phyloP scores from a whole-genome alignment of 2,113 vertebrate species.

The Triplophysa dalaica region DNA sequence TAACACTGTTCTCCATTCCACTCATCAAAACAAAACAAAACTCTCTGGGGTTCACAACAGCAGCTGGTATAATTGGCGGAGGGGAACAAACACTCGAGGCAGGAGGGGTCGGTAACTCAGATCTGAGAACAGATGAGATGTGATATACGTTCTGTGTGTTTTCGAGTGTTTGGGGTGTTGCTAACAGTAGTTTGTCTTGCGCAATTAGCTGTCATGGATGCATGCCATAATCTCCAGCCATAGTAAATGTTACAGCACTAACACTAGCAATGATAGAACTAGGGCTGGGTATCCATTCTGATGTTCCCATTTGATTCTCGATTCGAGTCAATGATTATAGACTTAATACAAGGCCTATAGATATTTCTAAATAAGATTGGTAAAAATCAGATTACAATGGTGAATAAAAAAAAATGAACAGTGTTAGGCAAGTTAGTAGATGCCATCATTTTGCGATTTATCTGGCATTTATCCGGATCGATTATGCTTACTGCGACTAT shows the following conservation, averaged over 20 bases:
- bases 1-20: conserved; percentile 18
- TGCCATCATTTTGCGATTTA: too few species aligned
- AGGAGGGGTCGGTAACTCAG: conserved; percentile 2
- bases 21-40: conserved; percentile 30
- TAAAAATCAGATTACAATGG: too few species aligned
- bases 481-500: too few species aligned
- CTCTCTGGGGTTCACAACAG: conserved; percentile 5
- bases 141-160: background rate
- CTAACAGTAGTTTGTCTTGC: conserved; percentile 25
- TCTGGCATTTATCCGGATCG: too few species aligned
- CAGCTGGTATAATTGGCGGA: conserved; percentile 10
- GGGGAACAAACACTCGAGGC: background rate
- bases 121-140: conserved; percentile 1
- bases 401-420: too few species aligned
- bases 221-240: background rate
- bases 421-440: too few species aligned
- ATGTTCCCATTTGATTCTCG: too few species aligned
- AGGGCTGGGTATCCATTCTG: too few species aligned
- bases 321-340: too few species aligned
- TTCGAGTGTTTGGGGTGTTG: conserved; percentile 21
- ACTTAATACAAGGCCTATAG: too few species aligned
- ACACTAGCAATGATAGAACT: background rate
- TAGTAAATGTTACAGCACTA: conserved; percentile 13
- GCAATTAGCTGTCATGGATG: conserved; percentile 23
- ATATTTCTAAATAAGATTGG: too few species aligned